Conservation (phyloP, 1,140 invertebrate species). For the Zaprionus africanus region DNA sequence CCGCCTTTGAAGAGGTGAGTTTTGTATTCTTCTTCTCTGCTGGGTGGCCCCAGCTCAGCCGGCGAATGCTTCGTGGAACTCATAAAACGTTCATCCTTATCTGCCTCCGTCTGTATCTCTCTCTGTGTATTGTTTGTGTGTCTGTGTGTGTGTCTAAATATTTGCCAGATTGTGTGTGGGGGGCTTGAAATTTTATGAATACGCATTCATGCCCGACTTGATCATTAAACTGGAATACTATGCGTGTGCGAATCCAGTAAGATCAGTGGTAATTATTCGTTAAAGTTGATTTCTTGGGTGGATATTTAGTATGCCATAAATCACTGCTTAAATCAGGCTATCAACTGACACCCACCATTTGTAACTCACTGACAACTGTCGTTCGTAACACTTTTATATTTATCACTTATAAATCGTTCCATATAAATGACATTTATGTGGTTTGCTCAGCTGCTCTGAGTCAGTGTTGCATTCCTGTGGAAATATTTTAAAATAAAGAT, state of each 20-base stretch:
- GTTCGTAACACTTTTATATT: neutral
- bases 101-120: slow-evolving; percentile 10
- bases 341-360: neutral
- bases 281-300: neutral
- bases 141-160: slow-evolving; percentile 32
- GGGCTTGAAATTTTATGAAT: slow-evolving; percentile 25
- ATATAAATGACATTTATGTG: neutral
- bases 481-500: neutral
- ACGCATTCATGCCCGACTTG: slow-evolving; percentile 3
- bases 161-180: slow-evolving; percentile 37
- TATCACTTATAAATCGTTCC: neutral
- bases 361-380: neutral
- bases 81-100: slow-evolving; percentile 52
- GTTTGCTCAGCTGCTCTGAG: neutral
- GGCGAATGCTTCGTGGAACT: slow-evolving; percentile 41
- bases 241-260: slow-evolving; percentile 1
- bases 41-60: slow-evolving; percentile 18
- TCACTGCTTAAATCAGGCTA: neutral
- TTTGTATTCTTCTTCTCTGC: slow-evolving; percentile 21
- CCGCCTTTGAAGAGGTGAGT: slow-evolving; percentile 61
- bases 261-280: neutral
- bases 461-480: neutral
- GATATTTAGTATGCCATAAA: slow-evolving; percentile 1
- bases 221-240: neutral
- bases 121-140: neutral